Percentiles rank a stretch among this genome's conserved stretches.
phyloP scores from a whole-genome alignment of 2,113 vertebrate genomes.

The Urocynchramus pylzowi region DNA sequence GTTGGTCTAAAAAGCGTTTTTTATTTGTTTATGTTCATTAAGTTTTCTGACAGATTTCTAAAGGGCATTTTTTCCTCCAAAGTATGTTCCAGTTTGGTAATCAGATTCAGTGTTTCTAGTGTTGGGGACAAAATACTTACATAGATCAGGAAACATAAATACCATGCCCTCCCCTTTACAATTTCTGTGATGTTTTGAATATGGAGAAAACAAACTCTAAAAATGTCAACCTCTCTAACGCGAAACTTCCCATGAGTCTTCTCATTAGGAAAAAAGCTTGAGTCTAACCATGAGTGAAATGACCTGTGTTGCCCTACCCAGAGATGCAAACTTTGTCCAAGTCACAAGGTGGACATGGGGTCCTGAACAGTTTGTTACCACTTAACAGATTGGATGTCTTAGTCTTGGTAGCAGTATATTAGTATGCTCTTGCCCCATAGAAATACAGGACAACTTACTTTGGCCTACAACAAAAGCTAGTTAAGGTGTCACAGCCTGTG shows the following conservation, averaged over 20 bases:
- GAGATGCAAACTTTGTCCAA: not conserved
- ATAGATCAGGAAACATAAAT: not conserved
- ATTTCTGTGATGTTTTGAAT: not conserved
- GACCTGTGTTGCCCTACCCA: not conserved
- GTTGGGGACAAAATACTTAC: not conserved
- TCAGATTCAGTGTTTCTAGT: slow-evolving; percentile 18
- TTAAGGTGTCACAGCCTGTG: not conserved
- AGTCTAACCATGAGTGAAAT: not conserved
- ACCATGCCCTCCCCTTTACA: not conserved
- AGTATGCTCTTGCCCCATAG: not conserved
- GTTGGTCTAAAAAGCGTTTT: not conserved
- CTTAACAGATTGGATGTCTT: not conserved
- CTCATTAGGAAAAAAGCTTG: not conserved
- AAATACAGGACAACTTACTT: not conserved
- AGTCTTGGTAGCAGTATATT: not conserved
- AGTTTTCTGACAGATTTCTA: slow-evolving; percentile 41
- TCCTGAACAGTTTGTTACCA: not conserved
- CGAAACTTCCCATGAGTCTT: not conserved
- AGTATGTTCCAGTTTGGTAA: slow-evolving; percentile 2
- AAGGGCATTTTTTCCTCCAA: slow-evolving; percentile 25
- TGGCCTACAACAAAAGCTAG: not conserved
- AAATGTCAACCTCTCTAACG: not conserved
- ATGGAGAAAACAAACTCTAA: not conserved
- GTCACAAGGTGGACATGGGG: rapidly evolving
- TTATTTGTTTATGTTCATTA: slow-evolving; percentile 23